These are phyloP conservation scores for Agrochola litura DNA, from an alignment of 2,888 invertebrate species.

Conservation along the genomic window DNA sequence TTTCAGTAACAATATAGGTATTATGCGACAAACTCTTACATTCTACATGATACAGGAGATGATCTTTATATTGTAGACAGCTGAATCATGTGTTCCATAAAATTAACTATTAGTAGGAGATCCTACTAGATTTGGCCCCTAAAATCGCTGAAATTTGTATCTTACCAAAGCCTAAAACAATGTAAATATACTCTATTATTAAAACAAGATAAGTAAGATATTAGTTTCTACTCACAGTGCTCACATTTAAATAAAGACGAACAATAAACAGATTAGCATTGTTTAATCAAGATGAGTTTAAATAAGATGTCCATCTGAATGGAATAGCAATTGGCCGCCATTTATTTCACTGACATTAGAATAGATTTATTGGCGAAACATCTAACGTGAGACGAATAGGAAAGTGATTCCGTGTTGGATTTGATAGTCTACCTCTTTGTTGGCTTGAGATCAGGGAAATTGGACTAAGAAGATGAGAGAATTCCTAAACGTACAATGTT, in stretches of 20 bases:
- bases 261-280: constrained; percentile 40
- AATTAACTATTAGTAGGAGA: too few species aligned
- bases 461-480: constrained; percentile 7
- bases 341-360: constrained; percentile 60
- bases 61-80: too few species aligned
- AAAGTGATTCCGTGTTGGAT: constrained; percentile 52
- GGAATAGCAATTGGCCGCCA: constrained; percentile 56
- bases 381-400: constrained; percentile 54
- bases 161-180: neutral
- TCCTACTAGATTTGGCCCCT: too few species aligned
- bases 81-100: too few species aligned
- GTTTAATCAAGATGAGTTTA: constrained; percentile 50
- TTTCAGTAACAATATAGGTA: too few species aligned
- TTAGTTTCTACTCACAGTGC: constrained; percentile 10
- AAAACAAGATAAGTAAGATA: constrained; percentile 35
- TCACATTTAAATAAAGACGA: constrained; percentile 20
- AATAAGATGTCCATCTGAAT: constrained; percentile 37
- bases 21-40: too few species aligned
- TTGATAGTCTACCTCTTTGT: constrained; percentile 14
- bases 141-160: neutral
- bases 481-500: neutral
- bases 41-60: too few species aligned
- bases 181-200: constrained; percentile 2
- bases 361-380: constrained; percentile 50
- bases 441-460: constrained; percentile 52